phyloP scores from a whole-genome alignment of 2,797 vertebrate species.

The Lepus oiostolus region DNA sequence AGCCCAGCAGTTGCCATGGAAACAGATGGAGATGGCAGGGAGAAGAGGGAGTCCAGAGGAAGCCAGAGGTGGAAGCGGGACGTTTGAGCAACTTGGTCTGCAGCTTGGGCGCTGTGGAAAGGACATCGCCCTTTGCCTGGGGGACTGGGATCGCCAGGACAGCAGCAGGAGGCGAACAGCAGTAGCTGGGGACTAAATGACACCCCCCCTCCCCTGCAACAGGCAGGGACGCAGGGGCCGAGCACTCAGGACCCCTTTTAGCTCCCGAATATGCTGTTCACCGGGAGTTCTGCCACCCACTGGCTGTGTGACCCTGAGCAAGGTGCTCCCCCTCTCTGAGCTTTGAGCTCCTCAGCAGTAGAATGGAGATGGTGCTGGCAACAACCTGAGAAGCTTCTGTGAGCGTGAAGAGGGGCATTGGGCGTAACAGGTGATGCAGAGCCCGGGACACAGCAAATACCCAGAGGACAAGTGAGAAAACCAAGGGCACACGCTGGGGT shows the following conservation, averaged over 20 bases:
- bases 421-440: background rate
- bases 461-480: background rate
- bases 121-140: background rate
- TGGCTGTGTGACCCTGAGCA: background rate
- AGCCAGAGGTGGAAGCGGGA: constrained; percentile 65
- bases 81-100: constrained; percentile 49
- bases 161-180: background rate
- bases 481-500: background rate
- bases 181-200: background rate
- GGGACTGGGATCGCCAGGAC: background rate
- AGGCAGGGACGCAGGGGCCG: background rate
- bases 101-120: constrained; percentile 29
- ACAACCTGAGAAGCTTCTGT: background rate
- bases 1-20: constrained; percentile 83
- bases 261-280: background rate
- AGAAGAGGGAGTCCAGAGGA: constrained; percentile 65
- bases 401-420: background rate
- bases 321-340: constrained; percentile 20
- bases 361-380: background rate
- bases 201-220: background rate
- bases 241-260: background rate
- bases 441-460: background rate
- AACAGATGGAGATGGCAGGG: constrained; percentile 65
- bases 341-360: background rate
- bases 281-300: background rate